These are phyloP conservation scores for Brachyptera putata DNA, from an alignment of 2,888 invertebrate species.

Conservation along the genomic window DNA sequence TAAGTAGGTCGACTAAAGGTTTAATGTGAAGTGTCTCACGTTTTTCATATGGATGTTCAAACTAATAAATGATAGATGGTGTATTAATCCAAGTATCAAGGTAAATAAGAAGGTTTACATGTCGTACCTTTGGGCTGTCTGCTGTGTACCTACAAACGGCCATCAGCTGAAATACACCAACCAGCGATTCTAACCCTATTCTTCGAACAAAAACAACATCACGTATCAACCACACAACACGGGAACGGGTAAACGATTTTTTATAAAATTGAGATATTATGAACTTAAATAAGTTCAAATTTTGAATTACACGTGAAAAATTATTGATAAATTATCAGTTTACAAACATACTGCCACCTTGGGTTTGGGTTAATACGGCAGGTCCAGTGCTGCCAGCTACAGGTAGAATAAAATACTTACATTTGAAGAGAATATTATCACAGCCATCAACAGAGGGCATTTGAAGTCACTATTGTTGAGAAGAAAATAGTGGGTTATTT, in stretches of 20 bases:
- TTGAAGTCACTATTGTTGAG: no score
- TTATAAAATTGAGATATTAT: conserved; percentile 19
- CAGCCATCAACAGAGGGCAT: no score
- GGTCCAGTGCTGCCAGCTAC: conserved; percentile 46
- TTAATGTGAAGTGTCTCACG: background rate
- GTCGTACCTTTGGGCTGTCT: conserved; percentile 35
- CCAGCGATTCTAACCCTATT: conserved; percentile 47
- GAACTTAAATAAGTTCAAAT: conserved; percentile 27
- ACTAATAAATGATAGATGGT: background rate
- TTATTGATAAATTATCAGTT: conserved; percentile 45
- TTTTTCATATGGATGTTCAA: background rate
- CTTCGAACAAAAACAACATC: conserved; percentile 39
- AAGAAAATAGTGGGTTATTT: no score
- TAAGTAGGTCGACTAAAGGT: background rate
- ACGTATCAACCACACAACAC: conserved; percentile 17
- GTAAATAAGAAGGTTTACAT: conserved; percentile 21
- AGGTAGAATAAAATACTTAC: no score
- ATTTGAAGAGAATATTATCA: no score
- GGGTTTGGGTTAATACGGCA: conserved; percentile 8
- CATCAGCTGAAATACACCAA: conserved; percentile 44
- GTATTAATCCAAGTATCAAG: background rate
- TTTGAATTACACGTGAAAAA: conserved; percentile 45
- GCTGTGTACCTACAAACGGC: conserved; percentile 38
- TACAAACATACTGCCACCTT: conserved; percentile 50
- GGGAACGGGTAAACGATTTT: conserved; percentile 4